phyloP scores from a whole-genome alignment of 2,888 invertebrate genomes.

The Agrochola litura region DNA sequence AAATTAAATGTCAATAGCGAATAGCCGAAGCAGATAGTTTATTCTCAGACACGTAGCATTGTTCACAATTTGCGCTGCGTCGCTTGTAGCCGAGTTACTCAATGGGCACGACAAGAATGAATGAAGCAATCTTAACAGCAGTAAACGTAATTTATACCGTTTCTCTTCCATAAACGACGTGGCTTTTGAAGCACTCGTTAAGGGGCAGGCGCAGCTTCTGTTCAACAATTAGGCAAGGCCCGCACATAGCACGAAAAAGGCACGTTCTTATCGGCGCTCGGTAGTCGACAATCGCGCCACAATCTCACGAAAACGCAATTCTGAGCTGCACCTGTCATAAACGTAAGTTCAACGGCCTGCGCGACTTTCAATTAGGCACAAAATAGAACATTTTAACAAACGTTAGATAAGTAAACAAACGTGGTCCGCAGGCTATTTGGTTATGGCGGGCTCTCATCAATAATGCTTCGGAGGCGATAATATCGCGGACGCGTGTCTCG shows the following conservation, averaged over 20 bases:
- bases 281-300: conserved; percentile 84
- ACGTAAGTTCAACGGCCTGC: conserved; percentile 79
- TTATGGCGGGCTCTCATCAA: conserved; percentile 88
- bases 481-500: conserved; percentile 89
- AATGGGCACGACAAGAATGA: conserved; percentile 85
- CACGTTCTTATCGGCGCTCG: conserved; percentile 81
- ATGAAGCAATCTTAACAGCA: conserved; percentile 86
- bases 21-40: conserved; percentile 75
- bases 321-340: conserved; percentile 88
- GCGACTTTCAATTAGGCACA: conserved; percentile 85
- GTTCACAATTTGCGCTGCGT: conserved; percentile 80
- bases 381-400: conserved; percentile 82
- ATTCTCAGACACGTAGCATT: conserved; percentile 79
- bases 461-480: conserved; percentile 88
- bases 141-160: conserved; percentile 85
- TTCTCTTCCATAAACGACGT: conserved; percentile 85
- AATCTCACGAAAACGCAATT: conserved; percentile 90
- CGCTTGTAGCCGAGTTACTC: conserved; percentile 78
- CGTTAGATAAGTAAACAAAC: conserved; percentile 88
- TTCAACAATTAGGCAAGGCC: conserved; percentile 85
- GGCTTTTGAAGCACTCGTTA: conserved; percentile 79
- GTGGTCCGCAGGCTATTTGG: conserved; percentile 89
- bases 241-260: conserved; percentile 74
- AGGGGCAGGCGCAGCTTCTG: conserved; percentile 84
- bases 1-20: conserved; percentile 80